phyloP scores from a whole-genome alignment of 2,888 invertebrate species.

The Chymomyza procnemis region DNA sequence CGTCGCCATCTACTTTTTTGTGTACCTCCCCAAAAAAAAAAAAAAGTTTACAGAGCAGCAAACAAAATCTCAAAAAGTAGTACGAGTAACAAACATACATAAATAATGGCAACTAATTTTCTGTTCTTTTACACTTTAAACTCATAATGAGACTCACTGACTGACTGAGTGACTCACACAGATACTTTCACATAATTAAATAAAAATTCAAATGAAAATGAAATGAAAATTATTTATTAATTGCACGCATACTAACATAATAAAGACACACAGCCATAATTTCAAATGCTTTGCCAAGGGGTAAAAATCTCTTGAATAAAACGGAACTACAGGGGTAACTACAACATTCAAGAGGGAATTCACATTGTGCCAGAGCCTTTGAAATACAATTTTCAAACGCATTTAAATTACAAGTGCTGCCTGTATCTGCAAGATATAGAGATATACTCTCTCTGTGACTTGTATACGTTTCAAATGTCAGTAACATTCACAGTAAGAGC shows the following conservation, averaged over 20 bases:
- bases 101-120: slow-evolving; percentile 62
- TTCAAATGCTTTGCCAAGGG: background rate
- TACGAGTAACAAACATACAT: slow-evolving; percentile 15
- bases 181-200: slow-evolving; percentile 68
- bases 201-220: slow-evolving; percentile 67
- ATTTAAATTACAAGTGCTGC: slow-evolving; percentile 48
- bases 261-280: slow-evolving; percentile 30
- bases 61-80: slow-evolving; percentile 17
- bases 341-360: background rate
- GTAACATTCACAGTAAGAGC: slow-evolving; percentile 44
- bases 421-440: slow-evolving; percentile 42
- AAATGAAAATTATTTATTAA: slow-evolving; percentile 72
- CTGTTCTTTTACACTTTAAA: slow-evolving; percentile 48
- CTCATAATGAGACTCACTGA: background rate
- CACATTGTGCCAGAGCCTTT: background rate
- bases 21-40: slow-evolving; percentile 4
- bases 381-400: slow-evolving; percentile 35
- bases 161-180: background rate
- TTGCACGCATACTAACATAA: slow-evolving; percentile 32
- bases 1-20: background rate
- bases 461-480: slow-evolving; percentile 34
- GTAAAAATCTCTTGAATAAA: background rate
- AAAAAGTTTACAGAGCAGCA: slow-evolving; percentile 8
- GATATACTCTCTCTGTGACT: slow-evolving; percentile 8
- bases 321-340: background rate